These are phyloP conservation scores for Diadophis punctatus DNA, from an alignment of 2,113 vertebrate species.

Conservation along the genomic window DNA sequence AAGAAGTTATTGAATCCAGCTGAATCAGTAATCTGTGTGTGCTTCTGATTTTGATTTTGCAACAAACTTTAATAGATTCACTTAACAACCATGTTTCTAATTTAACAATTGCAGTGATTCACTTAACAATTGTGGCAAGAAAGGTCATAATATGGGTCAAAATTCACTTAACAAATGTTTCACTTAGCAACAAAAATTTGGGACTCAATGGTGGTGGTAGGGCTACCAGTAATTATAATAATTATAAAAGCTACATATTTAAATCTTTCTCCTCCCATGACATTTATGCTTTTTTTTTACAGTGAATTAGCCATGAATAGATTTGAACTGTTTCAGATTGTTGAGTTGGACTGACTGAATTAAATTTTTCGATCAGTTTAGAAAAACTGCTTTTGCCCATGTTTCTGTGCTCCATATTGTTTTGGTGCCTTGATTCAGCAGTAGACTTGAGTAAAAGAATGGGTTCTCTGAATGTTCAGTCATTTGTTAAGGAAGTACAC, in stretches of 20 bases:
- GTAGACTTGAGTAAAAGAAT: neutral
- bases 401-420: neutral
- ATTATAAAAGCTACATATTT: neutral
- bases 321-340: neutral
- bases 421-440: neutral
- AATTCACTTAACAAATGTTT: no score
- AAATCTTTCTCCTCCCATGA: neutral
- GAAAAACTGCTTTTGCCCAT: neutral
- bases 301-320: neutral
- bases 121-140: no score
- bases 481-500: neutral
- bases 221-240: no score
- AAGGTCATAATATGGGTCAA: no score
- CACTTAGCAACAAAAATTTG: no score
- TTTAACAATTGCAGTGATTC: no score
- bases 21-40: no score
- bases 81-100: no score
- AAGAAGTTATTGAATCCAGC: no score
- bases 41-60: no score
- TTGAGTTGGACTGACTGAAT: neutral
- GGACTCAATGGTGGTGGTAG: no score
- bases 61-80: no score
- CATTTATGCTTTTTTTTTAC: neutral
- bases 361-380: neutral
- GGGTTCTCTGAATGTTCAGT: neutral